Conservation (phyloP, 2,888 invertebrate species). For the Eilema griseolum region DNA sequence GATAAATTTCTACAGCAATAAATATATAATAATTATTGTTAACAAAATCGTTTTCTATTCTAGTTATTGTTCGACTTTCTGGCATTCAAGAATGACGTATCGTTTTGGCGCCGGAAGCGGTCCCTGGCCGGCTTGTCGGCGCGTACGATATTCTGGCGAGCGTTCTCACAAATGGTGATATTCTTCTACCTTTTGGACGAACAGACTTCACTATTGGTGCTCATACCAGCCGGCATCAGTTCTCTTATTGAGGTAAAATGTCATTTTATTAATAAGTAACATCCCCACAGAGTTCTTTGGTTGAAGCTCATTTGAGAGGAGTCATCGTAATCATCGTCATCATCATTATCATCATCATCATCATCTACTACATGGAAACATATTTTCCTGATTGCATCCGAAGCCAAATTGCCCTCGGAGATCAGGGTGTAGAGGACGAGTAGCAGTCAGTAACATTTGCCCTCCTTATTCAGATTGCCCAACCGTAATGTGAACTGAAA, state of each 20-base stretch:
- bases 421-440: too few relatives aligned
- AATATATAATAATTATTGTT: background rate
- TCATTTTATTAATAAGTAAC: background rate
- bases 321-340: too few relatives aligned
- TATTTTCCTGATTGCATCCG: too few relatives aligned
- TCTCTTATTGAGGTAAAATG: conserved; percentile 94
- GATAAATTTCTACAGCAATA: background rate
- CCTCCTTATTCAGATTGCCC: too few relatives aligned
- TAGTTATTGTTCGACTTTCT: conserved; percentile 98
- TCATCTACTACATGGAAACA: too few relatives aligned
- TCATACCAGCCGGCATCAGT: conserved; percentile 95
- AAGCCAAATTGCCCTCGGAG: too few relatives aligned
- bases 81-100: conserved; percentile 99
- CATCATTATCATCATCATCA: too few relatives aligned
- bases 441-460: too few relatives aligned
- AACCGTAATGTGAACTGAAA: too few relatives aligned
- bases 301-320: background rate
- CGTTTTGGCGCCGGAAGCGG: conserved; percentile 95
- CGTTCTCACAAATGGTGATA: conserved; percentile 96
- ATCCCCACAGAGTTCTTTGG: background rate
- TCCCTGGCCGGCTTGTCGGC: conserved; percentile 96
- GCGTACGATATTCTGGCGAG: conserved; percentile 96
- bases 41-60: conserved; percentile 55
- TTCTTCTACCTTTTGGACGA: conserved; percentile 97
- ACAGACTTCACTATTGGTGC: conserved; percentile 95